These are phyloP conservation scores for Antitype chi DNA, from an alignment of 2,888 invertebrate genomes.

Conservation along the genomic window DNA sequence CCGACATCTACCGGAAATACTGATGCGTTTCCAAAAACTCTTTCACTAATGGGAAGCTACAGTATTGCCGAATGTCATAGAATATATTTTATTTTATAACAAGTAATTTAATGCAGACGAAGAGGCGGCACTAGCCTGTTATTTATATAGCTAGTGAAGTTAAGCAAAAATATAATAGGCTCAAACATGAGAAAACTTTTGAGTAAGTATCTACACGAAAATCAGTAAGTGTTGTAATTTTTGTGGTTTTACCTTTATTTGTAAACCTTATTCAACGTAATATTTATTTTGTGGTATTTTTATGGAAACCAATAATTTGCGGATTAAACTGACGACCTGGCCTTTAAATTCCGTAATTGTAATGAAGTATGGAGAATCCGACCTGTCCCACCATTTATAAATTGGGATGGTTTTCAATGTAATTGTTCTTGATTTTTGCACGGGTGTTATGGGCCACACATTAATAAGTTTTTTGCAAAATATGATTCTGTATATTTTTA, in stretches of 20 bases:
- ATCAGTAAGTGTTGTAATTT: not conserved
- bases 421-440: slow-evolving; percentile 16
- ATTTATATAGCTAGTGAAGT: not conserved
- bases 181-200: not conserved
- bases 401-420: slow-evolving; percentile 21
- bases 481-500: not conserved
- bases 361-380: slow-evolving; percentile 23
- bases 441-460: not conserved
- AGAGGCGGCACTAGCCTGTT: too few relatives aligned
- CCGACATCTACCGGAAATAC: too few relatives aligned
- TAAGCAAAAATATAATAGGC: not conserved
- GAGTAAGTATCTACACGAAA: not conserved
- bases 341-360: slow-evolving; percentile 20
- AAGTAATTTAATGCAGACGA: too few relatives aligned
- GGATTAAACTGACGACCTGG: not conserved
- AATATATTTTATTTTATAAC: too few relatives aligned
- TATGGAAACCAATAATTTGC: slow-evolving; percentile 16
- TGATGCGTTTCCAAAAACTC: too few relatives aligned
- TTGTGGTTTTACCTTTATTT: not conserved
- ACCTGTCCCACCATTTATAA: slow-evolving; percentile 8
- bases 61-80: too few relatives aligned
- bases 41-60: too few relatives aligned
- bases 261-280: not conserved
- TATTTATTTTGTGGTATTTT: not conserved
- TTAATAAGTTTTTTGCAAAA: not conserved